Evolutionary conservation across 2,888 invertebrate genomes (phyloP).

Genomic region (Leptogaster cylindrica): DNA sequence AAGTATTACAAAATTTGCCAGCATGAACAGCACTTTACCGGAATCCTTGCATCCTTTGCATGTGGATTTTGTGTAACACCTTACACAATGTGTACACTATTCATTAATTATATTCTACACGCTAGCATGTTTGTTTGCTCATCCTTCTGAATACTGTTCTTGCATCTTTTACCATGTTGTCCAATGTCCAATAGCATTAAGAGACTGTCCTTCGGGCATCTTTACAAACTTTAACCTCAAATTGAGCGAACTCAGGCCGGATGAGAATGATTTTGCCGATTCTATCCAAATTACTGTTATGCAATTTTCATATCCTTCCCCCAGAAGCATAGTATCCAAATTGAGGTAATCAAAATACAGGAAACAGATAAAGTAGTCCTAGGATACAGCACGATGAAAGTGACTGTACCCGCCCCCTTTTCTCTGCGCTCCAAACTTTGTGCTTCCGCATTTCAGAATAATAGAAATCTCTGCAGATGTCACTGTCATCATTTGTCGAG

Average conservation of each 20-base stretch:
- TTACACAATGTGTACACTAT: neutral
- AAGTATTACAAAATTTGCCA: slow-evolving; percentile 28
- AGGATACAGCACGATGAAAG: neutral
- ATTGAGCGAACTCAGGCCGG: too few species aligned
- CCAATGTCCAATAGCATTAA: too few species aligned
- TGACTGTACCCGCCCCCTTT: too few species aligned
- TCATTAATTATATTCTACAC: too few species aligned
- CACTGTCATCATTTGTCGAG: slow-evolving; percentile 18
- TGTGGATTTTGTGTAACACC: neutral
- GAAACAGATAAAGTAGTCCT: slow-evolving; percentile 8
- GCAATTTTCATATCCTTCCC: neutral
- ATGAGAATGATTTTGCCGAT: neutral
- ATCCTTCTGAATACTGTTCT: neutral
- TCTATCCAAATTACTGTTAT: neutral
- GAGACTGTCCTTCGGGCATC: too few species aligned
- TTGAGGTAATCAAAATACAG: slow-evolving; percentile 30
- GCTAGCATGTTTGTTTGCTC: neutral
- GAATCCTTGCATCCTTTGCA: neutral
- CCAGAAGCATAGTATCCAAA: slow-evolving; percentile 14
- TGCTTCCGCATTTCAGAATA: too few species aligned
- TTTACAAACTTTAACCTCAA: too few species aligned
- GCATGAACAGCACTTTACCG: neutral
- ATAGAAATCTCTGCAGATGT: slow-evolving; percentile 32
- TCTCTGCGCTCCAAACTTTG: too few species aligned
- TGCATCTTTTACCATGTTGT: neutral